phyloP scores from a whole-genome alignment of 2,797 vertebrate genomes.

The Gymnopithys bicolor region DNA sequence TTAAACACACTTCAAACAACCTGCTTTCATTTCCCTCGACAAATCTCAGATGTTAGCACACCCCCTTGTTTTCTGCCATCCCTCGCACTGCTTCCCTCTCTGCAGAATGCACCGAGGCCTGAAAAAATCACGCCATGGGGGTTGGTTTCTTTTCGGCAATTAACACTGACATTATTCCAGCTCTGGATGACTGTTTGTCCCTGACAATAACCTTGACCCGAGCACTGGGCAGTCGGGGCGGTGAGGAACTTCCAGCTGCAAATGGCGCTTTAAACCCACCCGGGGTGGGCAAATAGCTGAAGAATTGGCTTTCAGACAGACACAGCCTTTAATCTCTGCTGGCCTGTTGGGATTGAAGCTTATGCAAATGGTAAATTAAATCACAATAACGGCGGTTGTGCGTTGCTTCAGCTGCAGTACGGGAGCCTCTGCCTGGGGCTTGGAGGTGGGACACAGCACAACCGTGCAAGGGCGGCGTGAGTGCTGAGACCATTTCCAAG shows the following conservation, averaged over 20 bases:
- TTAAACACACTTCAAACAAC: conserved; percentile 27
- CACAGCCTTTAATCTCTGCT: not conserved
- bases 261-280: not conserved
- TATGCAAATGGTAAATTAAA: fast-evolving
- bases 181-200: not conserved
- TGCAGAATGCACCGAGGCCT: not conserved
- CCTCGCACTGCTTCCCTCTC: not conserved
- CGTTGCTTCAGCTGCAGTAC: not conserved
- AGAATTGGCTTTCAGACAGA: fast-evolving
- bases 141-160: not conserved
- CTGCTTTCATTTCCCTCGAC: not conserved
- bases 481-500: fast-evolving
- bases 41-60: not conserved
- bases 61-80: not conserved
- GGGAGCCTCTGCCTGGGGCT: fast-evolving
- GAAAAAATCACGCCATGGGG: not conserved
- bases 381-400: fast-evolving
- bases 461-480: fast-evolving
- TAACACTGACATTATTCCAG: not conserved
- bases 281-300: fast-evolving
- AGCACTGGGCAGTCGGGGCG: not conserved
- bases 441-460: fast-evolving
- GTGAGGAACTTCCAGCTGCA: not conserved
- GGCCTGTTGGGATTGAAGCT: not conserved
- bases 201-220: not conserved